Evolutionary conservation across 2,113 vertebrate genomes (phyloP).

Genomic region (Osmerus mordax): DNA sequence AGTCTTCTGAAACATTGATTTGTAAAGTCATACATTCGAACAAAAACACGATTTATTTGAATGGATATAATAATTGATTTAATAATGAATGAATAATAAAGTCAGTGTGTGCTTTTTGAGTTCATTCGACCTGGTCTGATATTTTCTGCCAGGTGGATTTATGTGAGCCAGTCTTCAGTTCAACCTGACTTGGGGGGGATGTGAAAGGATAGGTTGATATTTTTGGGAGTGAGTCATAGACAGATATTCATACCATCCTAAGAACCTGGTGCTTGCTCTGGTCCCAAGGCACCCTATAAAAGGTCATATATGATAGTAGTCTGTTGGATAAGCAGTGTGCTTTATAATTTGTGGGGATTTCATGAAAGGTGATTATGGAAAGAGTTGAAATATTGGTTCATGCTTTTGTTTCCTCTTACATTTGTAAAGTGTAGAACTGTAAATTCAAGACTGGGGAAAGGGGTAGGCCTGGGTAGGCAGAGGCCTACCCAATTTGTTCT

Average conservation of each 20-base stretch:
- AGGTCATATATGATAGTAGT: constrained; percentile 6
- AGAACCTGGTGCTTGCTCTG: constrained; percentile 10
- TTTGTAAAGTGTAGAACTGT: too few relatives aligned
- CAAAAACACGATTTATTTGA: neutral
- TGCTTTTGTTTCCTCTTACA: too few relatives aligned
- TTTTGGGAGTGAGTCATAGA: constrained; percentile 18
- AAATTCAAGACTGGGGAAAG: too few relatives aligned
- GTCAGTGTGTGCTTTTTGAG: too few relatives aligned
- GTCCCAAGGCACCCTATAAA: constrained; percentile 7
- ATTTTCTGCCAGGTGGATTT: constrained; percentile 10
- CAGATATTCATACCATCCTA: constrained; percentile 27
- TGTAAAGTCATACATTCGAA: neutral
- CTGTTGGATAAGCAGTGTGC: neutral
- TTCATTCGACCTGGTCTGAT: neutral
- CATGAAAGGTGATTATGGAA: too few relatives aligned
- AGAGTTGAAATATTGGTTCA: too few relatives aligned
- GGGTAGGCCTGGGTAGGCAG: too few relatives aligned
- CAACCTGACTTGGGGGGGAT: constrained; percentile 24
- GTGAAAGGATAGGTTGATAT: constrained; percentile 28
- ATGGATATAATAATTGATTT: neutral
- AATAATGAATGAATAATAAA: neutral
- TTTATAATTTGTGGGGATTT: too few relatives aligned
- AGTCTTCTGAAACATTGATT: too few relatives aligned
- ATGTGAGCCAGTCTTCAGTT: constrained; percentile 12
- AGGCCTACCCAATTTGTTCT: too few relatives aligned